Evolutionary conservation across 1,140 invertebrate species (phyloP).

Genomic region (Pinna nobilis): DNA sequence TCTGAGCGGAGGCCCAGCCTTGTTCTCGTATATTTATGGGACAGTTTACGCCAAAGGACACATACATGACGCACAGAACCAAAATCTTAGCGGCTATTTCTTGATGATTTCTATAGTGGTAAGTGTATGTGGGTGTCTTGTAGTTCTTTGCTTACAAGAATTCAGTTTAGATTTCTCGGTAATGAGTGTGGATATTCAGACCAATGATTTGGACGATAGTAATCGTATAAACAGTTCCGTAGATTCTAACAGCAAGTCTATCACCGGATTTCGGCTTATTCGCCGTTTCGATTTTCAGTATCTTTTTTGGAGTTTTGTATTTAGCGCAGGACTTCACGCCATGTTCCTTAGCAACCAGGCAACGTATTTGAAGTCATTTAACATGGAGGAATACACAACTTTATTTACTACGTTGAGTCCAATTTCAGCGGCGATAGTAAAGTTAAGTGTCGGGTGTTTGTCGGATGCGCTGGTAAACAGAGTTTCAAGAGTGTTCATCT

Average conservation of each 20-base stretch:
- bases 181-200: background rate
- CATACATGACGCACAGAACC: slow-evolving; percentile 58
- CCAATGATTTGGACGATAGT: background rate
- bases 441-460: slow-evolving; percentile 56
- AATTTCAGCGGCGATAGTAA: slow-evolving; percentile 52
- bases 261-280: slow-evolving; percentile 52
- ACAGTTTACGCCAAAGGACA: slow-evolving; percentile 53
- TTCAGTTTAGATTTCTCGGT: slow-evolving; percentile 28
- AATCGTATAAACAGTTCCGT: background rate
- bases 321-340: slow-evolving; percentile 60
- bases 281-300: slow-evolving; percentile 59
- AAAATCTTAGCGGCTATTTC: slow-evolving; percentile 63
- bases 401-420: slow-evolving; percentile 57
- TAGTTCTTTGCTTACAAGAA: slow-evolving; percentile 40
- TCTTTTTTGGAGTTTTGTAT: slow-evolving; percentile 59
- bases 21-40: slow-evolving; percentile 59
- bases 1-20: slow-evolving; percentile 63
- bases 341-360: slow-evolving; percentile 62
- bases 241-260: slow-evolving; percentile 17
- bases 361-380: slow-evolving; percentile 61
- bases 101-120: slow-evolving; percentile 53
- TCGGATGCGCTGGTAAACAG: slow-evolving; percentile 55
- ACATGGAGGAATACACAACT: slow-evolving; percentile 58
- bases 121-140: slow-evolving; percentile 46
- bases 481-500: slow-evolving; percentile 53